A percentile compares a stretch with the other conserved stretches of the same genome.
phyloP scores from a whole-genome alignment of 2,797 vertebrate species.

The Tenualosa ilisha region DNA sequence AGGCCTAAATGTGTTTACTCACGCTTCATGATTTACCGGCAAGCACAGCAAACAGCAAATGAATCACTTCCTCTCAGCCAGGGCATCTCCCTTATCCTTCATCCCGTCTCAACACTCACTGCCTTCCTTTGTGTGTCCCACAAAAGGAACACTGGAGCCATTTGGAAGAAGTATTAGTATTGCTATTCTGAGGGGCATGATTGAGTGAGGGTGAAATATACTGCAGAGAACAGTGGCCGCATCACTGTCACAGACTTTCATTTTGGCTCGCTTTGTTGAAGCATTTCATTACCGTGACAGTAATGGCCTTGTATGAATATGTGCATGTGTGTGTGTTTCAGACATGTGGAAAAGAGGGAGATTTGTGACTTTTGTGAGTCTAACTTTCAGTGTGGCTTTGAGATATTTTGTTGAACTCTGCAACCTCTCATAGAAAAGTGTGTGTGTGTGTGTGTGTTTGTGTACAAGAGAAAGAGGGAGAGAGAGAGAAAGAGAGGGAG shows the following conservation, averaged over 20 bases:
- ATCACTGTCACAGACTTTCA: slow-evolving; percentile 28
- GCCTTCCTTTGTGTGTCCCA: not conserved
- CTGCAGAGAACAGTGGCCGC: slow-evolving; percentile 23
- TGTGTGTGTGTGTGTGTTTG: slow-evolving; percentile 1
- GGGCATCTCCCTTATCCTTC: slow-evolving; percentile 44
- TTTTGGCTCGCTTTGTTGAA: slow-evolving; percentile 35
- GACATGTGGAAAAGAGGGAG: not conserved
- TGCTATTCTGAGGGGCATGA: slow-evolving; percentile 39
- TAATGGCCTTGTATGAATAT: slow-evolving; percentile 10
- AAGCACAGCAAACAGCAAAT: slow-evolving; percentile 64
- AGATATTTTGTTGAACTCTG: not conserved
- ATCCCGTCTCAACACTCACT: slow-evolving; percentile 40
- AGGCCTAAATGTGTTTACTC: slow-evolving; percentile 69
- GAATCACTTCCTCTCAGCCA: slow-evolving; percentile 58
- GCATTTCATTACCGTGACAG: slow-evolving; percentile 40
- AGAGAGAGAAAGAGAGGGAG: slow-evolving; percentile 18
- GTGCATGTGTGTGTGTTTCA: slow-evolving; percentile 4
- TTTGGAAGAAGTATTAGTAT: slow-evolving; percentile 56
- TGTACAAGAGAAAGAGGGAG: not conserved
- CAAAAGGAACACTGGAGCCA: slow-evolving; percentile 56
- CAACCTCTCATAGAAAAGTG: not conserved
- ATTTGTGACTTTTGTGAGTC: not conserved
- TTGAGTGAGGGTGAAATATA: slow-evolving; percentile 55
- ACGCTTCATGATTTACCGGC: slow-evolving; percentile 65
- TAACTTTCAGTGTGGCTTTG: not conserved